These are phyloP conservation scores for Orthonyx spaldingii DNA, from an alignment of 2,113 vertebrate genomes.

Conservation along the genomic window DNA sequence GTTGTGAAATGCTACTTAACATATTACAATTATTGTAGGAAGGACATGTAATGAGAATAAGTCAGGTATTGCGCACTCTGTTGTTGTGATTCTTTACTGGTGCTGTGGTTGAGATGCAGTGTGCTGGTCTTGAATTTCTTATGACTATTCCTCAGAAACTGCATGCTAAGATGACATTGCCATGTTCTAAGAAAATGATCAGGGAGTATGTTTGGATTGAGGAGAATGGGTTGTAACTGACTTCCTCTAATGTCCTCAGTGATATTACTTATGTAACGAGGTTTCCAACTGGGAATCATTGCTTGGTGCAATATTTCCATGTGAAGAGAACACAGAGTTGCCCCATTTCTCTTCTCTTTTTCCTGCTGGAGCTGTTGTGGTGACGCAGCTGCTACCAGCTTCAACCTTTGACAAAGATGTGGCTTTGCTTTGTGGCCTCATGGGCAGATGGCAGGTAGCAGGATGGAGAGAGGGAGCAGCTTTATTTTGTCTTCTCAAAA, in stretches of 20 bases:
- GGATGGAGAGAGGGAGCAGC: background rate
- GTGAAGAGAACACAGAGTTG: background rate
- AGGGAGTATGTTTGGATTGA: background rate
- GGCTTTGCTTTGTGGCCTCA: background rate
- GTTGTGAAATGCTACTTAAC: conserved; percentile 37
- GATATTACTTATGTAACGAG: background rate
- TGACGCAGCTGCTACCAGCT: background rate
- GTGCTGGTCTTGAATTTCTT: background rate
- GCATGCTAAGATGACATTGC: background rate
- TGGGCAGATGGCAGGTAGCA: background rate
- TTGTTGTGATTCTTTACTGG: background rate
- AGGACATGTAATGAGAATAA: background rate
- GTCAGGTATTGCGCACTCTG: background rate
- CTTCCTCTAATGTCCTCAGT: background rate
- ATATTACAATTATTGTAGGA: background rate
- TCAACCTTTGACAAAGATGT: background rate
- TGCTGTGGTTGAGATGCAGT: background rate
- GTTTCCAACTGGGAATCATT: background rate
- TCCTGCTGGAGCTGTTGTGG: background rate
- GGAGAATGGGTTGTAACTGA: background rate
- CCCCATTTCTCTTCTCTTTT: background rate
- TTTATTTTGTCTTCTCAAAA: background rate
- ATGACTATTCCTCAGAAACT: background rate
- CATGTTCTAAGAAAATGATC: background rate
- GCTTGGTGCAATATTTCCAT: background rate